Conservation (phyloP, 2,888 invertebrate genomes). For the Oxyteleia sp. region DNA sequence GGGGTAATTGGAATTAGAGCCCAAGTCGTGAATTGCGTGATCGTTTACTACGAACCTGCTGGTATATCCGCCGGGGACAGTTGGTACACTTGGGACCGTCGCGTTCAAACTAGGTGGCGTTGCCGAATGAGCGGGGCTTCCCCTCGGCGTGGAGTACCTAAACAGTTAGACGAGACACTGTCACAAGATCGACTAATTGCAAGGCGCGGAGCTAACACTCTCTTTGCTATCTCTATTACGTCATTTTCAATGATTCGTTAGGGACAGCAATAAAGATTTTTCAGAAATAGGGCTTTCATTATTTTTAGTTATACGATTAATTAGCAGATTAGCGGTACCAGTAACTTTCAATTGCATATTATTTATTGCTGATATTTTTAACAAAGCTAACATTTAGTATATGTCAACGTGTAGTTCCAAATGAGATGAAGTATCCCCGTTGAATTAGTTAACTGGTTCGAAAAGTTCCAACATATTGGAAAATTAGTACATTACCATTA, state of each 20-base stretch:
- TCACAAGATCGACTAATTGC: conserved; percentile 56
- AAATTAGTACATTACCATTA: no score
- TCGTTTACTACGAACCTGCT: conserved; percentile 89
- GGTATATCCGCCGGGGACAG: conserved; percentile 89
- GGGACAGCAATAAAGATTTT: conserved; percentile 23
- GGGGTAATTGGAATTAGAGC: conserved; percentile 86
- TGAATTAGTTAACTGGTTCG: no score
- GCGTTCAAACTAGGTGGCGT: conserved; percentile 73
- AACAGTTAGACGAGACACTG: conserved; percentile 75
- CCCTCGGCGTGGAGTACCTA: conserved; percentile 86
- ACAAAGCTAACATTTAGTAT: conserved; percentile 36
- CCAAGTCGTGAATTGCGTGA: conserved; percentile 83
- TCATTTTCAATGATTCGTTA: conserved; percentile 35
- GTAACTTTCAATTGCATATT: no score
- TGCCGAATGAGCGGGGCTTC: conserved; percentile 85
- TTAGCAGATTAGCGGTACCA: conserved; percentile 39
- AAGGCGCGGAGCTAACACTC: conserved; percentile 22
- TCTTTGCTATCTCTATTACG: conserved; percentile 37
- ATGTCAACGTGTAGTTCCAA: conserved; percentile 23
- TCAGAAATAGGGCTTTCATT: conserved; percentile 3
- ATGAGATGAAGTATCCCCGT: no score
- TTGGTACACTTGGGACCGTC: conserved; percentile 76
- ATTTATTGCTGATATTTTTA: conserved; percentile 28
- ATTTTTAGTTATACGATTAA: conserved; percentile 41
- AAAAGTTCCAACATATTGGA: no score